phyloP scores from a whole-genome alignment of 2,797 vertebrate species.

The Myripristis murdjan region DNA sequence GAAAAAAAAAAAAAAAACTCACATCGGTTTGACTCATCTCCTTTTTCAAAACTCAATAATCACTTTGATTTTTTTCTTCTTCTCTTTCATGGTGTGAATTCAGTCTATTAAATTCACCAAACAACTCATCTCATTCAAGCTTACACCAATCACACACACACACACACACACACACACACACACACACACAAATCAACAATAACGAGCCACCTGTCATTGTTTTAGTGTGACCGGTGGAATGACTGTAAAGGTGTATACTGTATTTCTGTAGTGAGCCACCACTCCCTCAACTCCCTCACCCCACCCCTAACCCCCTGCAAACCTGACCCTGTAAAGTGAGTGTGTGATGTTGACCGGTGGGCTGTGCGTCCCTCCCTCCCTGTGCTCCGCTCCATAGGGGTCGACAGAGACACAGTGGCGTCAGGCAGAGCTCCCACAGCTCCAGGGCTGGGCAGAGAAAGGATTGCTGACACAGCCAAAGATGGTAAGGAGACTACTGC shows the following conservation, averaged over 20 bases:
- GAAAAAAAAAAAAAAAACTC: neutral
- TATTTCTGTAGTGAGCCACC: constrained; percentile 48
- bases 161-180: no score
- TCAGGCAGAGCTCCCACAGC: constrained; percentile 91
- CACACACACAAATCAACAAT: neutral
- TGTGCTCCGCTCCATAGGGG: constrained; percentile 87
- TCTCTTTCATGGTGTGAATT: neutral
- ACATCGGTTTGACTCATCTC: neutral
- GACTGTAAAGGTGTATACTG: constrained; percentile 52
- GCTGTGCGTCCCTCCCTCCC: constrained; percentile 80
- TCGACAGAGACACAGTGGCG: constrained; percentile 93
- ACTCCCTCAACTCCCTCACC: constrained; percentile 21
- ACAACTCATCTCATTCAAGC: neutral
- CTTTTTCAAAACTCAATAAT: neutral
- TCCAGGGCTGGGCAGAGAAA: constrained; percentile 92
- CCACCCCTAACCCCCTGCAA: constrained; percentile 53
- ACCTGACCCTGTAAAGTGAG: constrained; percentile 74
- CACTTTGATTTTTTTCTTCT: no score
- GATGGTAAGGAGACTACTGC: constrained; percentile 90
- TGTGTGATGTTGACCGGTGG: constrained; percentile 84
- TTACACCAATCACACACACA: neutral
- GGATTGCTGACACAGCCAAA: constrained; percentile 92
- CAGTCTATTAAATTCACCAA: constrained; percentile 4
- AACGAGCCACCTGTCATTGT: constrained; percentile 76
- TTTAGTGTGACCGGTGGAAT: constrained; percentile 73